Evolutionary conservation across 2,888 invertebrate genomes (phyloP), one percentile per base, ranked within the genome.

Genomic region (Synergus gifuensis): DNA sequence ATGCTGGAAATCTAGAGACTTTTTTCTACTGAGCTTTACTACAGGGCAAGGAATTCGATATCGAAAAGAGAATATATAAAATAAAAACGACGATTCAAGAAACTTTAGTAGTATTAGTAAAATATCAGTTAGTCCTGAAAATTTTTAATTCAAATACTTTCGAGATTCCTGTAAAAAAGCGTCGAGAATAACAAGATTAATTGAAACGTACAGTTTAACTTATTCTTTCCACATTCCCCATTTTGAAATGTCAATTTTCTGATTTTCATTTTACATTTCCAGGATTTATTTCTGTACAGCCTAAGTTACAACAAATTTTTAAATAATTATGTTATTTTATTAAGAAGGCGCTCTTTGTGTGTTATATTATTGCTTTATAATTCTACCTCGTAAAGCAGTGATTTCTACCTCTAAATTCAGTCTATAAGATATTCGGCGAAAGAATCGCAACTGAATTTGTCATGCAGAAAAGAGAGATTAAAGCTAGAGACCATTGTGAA

Each of bases 331-430:
- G 46, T 80, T 83, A 81, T 77, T 80, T 83, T 81, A 81, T 80
- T 81, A 81, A 81, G 82, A 84, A 83, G 82, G 84, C 83, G 83
- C 82, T 83, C 82, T 79, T 84, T 79, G 83, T 84, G 82, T 81
- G 73, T 64, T 82, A 82, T 83, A 82, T 83, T 84, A 83, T 28
- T 28, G 28, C 80, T 84, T 81, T 80, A 69, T 81, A 81, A 83
- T 78, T 81, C 82, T 82, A 83, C 79, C 76, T 58, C 81, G 49
- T 79, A 78, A 76, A 69, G 78, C 81, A 64, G 64, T 44, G 77
- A 76, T 77, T 67, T 58, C 54, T 77, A 77, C 73, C 40, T 44
- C 69, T 63, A 76, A 44, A 36, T 60, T 58, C 58, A 76, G 58
- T 77, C 54, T 64, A 64, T 44, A 62, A 46, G 58, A 58, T 62